Evolutionary conservation across 2,113 vertebrate species (phyloP).

Genomic region (Bothrops jararaca): DNA sequence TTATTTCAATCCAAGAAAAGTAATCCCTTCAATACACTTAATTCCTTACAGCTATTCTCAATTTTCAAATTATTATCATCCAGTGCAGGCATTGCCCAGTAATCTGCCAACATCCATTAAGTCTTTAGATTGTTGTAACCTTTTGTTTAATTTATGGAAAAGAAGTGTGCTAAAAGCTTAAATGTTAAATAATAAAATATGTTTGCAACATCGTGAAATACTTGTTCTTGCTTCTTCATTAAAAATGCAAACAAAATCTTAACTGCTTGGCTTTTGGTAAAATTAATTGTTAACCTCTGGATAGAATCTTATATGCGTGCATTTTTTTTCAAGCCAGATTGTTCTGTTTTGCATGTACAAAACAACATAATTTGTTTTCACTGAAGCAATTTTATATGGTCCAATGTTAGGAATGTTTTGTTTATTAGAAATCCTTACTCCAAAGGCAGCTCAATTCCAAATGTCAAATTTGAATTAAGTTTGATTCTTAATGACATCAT

Average conservation of each 20-base stretch:
- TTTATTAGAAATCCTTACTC: slow-evolving; percentile 62
- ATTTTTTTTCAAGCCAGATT: slow-evolving; percentile 47
- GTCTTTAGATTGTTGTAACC: background rate
- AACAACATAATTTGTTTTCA: slow-evolving; percentile 70
- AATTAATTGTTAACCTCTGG: slow-evolving; percentile 28
- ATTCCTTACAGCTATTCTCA: slow-evolving; percentile 51
- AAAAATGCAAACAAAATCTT: background rate
- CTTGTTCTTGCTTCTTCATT: background rate
- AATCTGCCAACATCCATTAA: slow-evolving; percentile 32
- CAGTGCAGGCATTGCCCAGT: slow-evolving; percentile 65
- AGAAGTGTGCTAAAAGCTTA: slow-evolving; percentile 34
- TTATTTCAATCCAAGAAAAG: slow-evolving; percentile 68
- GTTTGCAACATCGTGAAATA: slow-evolving; percentile 1
- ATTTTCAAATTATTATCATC: slow-evolving; percentile 83
- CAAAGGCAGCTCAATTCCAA: slow-evolving; percentile 22
- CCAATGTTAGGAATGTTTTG: slow-evolving; percentile 71
- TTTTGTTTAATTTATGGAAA: slow-evolving; percentile 38
- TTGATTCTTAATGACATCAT: background rate
- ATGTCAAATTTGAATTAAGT: background rate
- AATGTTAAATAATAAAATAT: slow-evolving; percentile 13
- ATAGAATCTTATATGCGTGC: slow-evolving; percentile 62
- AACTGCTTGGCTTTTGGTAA: background rate
- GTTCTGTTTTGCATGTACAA: slow-evolving; percentile 69
- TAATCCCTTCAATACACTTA: slow-evolving; percentile 64
- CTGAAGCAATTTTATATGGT: slow-evolving; percentile 67